Percentiles rank a stretch among this genome's conserved stretches.
Conservation (phyloP, 2,797 vertebrate species). For the Microhierax caerulescens region DNA sequence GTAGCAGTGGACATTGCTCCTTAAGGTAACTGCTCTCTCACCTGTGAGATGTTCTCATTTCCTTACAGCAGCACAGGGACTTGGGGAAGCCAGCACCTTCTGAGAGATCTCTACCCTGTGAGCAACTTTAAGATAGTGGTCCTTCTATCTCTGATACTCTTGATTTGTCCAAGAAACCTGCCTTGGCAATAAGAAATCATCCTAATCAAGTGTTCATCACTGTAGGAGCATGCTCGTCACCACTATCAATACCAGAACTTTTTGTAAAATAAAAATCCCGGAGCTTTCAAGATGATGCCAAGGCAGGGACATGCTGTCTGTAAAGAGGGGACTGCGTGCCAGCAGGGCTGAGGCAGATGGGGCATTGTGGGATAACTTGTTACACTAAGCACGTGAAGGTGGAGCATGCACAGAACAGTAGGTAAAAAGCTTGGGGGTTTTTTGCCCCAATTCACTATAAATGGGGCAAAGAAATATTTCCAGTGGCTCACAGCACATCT, state of each 20-base stretch:
- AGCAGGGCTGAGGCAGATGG: not conserved
- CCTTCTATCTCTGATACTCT: not conserved
- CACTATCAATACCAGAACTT: not conserved
- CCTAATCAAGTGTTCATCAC: rapidly evolving
- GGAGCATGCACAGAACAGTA: not conserved
- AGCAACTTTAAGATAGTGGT: not conserved
- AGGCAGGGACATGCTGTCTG: not conserved
- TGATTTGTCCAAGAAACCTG: not conserved
- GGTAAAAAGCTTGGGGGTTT: not conserved
- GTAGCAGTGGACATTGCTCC: not conserved
- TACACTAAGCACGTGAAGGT: not conserved
- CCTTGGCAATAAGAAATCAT: not conserved
- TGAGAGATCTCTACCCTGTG: not conserved
- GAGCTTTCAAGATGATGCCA: not conserved
- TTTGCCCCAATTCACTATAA: not conserved
- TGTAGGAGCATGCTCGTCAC: not conserved
- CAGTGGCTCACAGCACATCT: not conserved
- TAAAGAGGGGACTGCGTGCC: not conserved
- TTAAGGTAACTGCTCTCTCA: not conserved
- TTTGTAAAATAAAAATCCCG: not conserved
- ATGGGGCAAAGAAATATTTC: not conserved
- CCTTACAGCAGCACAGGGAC: not conserved
- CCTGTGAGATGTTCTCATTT: not conserved
- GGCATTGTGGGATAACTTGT: not conserved
- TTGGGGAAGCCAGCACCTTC: not conserved